A percentile compares a stretch with the other conserved stretches of the same genome.
Evolutionary conservation across 2,888 invertebrate genomes (phyloP).

Genomic region (Chloroclystis v-ata): DNA sequence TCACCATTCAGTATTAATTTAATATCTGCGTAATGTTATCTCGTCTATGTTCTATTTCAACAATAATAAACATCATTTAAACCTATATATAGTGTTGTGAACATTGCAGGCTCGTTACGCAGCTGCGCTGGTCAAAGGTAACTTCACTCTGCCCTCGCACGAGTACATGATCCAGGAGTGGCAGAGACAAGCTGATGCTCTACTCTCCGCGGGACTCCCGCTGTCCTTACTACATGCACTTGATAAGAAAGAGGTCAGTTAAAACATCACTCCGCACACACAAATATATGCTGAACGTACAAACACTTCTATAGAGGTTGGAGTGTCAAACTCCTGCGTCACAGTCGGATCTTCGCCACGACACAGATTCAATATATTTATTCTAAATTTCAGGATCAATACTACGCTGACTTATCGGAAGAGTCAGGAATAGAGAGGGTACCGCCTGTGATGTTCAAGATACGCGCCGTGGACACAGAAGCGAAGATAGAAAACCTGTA

Average conservation of each 20-base stretch:
- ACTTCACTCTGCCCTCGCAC: constrained; percentile 57
- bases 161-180: constrained; percentile 62
- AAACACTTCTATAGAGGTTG: too few species aligned
- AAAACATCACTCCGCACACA: too few species aligned
- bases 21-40: too few species aligned
- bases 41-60: too few species aligned
- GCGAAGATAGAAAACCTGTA: constrained; percentile 58
- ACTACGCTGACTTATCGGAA: constrained; percentile 54
- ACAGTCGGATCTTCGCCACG: too few species aligned
- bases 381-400: constrained; percentile 52
- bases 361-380: too few species aligned
- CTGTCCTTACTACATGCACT: constrained; percentile 56
- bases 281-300: too few species aligned
- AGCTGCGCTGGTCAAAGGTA: constrained; percentile 56
- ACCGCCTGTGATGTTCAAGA: constrained; percentile 65
- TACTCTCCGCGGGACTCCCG: constrained; percentile 45
- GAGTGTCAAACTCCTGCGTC: too few species aligned
- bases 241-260: constrained; percentile 53
- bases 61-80: too few species aligned
- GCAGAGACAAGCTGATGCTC: constrained; percentile 46
- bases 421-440: constrained; percentile 65
- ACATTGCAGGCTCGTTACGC: constrained; percentile 63
- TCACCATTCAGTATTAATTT: too few species aligned
- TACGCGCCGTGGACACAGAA: constrained; percentile 45
- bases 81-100: too few species aligned